These are phyloP conservation scores for Zaprionus gabonicus DNA, from an alignment of 1,140 invertebrate genomes.

Conservation along the genomic window DNA sequence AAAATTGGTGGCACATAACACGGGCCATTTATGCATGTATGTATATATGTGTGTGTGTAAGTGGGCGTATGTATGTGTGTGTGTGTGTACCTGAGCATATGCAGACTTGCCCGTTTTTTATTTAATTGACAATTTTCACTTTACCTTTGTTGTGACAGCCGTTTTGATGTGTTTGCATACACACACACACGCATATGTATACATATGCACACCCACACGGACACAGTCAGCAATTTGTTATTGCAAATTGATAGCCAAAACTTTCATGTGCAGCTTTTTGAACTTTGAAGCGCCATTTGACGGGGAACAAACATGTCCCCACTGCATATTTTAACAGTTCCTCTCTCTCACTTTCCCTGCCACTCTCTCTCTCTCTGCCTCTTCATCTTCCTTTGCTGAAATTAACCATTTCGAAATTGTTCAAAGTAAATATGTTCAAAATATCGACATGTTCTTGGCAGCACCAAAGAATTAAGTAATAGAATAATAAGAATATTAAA, in stretches of 20 bases:
- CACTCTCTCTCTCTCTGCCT: not conserved
- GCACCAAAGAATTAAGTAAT: not conserved
- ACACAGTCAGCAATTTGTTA: constrained; percentile 24
- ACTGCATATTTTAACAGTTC: not conserved
- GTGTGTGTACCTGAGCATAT: not conserved
- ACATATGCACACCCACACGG: too few species aligned
- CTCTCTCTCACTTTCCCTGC: not conserved
- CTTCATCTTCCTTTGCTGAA: constrained; percentile 22
- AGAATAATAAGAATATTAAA: too few species aligned
- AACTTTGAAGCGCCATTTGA: constrained; percentile 44
- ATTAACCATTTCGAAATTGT: constrained; percentile 63
- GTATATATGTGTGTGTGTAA: not conserved
- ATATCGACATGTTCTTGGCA: not conserved
- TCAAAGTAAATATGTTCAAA: constrained; percentile 12
- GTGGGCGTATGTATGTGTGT: not conserved
- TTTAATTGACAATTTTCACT: constrained; percentile 82
- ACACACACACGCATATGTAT: constrained; percentile 25
- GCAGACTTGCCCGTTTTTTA: constrained; percentile 21
- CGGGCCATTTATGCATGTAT: constrained; percentile 2
- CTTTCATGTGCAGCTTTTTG: constrained; percentile 32
- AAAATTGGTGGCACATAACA: constrained; percentile 62
- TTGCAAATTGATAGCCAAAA: constrained; percentile 50
- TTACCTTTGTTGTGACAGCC: constrained; percentile 75
- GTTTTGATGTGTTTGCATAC: constrained; percentile 75
- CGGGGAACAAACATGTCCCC: constrained; percentile 10